These are phyloP conservation scores for Wasmannia auropunctata DNA, from an alignment of 1,140 invertebrate genomes.

Conservation along the genomic window DNA sequence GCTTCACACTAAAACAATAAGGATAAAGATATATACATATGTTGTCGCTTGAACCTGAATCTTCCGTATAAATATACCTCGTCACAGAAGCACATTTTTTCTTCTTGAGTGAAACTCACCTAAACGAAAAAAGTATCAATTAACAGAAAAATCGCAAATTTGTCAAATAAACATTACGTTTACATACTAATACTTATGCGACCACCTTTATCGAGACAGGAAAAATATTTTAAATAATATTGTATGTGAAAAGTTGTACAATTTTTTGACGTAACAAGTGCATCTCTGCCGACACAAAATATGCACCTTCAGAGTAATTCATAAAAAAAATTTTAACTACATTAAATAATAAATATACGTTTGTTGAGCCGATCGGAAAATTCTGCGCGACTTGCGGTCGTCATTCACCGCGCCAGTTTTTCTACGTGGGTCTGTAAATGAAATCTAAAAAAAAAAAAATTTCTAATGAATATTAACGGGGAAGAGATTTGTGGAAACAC, in stretches of 20 bases:
- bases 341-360: neutral
- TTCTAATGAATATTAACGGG: neutral
- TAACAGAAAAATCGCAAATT: too few species aligned
- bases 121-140: too few species aligned
- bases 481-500: neutral
- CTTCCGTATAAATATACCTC: too few species aligned
- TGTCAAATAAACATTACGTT: too few species aligned
- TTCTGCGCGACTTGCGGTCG: neutral
- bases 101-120: too few species aligned
- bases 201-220: too few species aligned
- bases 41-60: too few species aligned
- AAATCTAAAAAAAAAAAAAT: constrained; percentile 2
- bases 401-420: neutral
- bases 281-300: neutral
- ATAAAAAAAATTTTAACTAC: neutral
- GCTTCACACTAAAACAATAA: too few species aligned
- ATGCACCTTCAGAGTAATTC: neutral
- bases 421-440: neutral
- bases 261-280: neutral
- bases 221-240: neutral
- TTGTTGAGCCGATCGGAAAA: neutral
- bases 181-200: too few species aligned
- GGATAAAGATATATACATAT: too few species aligned
- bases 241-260: neutral
- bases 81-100: too few species aligned